These are phyloP conservation scores for Gortyna flavago DNA, from an alignment of 2,888 invertebrate genomes.

Conservation along the genomic window DNA sequence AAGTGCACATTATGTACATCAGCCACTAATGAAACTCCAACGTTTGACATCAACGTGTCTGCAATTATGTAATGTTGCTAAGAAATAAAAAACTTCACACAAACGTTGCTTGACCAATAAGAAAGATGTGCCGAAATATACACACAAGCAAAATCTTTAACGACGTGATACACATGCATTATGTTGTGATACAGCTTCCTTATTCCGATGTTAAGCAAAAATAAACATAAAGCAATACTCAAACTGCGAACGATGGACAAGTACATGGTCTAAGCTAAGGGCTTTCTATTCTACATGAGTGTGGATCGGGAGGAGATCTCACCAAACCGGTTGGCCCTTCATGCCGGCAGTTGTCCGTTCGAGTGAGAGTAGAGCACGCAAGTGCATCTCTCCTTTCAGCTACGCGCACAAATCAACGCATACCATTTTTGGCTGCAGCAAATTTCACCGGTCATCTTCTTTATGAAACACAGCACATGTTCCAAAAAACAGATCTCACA, in stretches of 20 bases:
- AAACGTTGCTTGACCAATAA: slow-evolving; percentile 34
- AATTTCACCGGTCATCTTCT: slow-evolving; percentile 85
- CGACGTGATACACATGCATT: slow-evolving; percentile 38
- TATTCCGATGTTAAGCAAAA: slow-evolving; percentile 29
- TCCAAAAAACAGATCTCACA: slow-evolving; percentile 74
- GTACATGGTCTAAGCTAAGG: slow-evolving; percentile 64
- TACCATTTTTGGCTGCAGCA: slow-evolving; percentile 83
- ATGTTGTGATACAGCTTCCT: slow-evolving; percentile 34
- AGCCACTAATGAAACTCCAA: slow-evolving; percentile 44
- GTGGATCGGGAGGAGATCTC: slow-evolving; percentile 82
- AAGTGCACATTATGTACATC: slow-evolving; percentile 34
- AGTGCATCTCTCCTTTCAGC: slow-evolving; percentile 84
- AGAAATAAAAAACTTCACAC: slow-evolving; percentile 55
- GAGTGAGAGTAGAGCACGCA: slow-evolving; percentile 79
- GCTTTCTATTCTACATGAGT: slow-evolving; percentile 74
- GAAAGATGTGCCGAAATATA: slow-evolving; percentile 45
- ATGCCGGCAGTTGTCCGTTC: slow-evolving; percentile 81
- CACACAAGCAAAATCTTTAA: slow-evolving; percentile 39
- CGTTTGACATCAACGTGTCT: slow-evolving; percentile 37
- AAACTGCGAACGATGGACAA: slow-evolving; percentile 50
- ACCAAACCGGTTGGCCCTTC: slow-evolving; percentile 90
- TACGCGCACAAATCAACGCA: slow-evolving; percentile 80
- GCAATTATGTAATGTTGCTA: slow-evolving; percentile 59
- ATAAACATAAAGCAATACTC: slow-evolving; percentile 57
- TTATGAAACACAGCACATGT: slow-evolving; percentile 83